These are phyloP conservation scores for Platypus cylindrus DNA, from an alignment of 2,888 invertebrate genomes.

Conservation along the genomic window DNA sequence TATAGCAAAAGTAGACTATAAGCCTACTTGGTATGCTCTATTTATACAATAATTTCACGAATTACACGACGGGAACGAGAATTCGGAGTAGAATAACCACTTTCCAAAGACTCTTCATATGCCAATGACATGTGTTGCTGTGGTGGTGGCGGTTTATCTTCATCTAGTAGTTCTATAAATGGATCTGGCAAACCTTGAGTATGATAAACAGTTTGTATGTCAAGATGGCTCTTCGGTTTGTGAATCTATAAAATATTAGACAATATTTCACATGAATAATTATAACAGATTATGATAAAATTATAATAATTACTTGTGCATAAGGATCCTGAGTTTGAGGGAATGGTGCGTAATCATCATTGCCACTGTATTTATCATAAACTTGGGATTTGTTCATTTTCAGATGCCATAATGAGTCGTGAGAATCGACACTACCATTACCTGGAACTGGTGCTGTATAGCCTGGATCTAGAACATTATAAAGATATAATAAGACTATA, in stretches of 20 bases:
- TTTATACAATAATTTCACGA: conserved; percentile 84
- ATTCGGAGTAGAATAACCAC: conserved; percentile 89
- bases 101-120: conserved; percentile 87
- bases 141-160: conserved; percentile 59
- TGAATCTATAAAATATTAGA: conserved; percentile 43
- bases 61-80: conserved; percentile 85
- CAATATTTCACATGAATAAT: no score
- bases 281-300: neutral
- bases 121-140: conserved; percentile 70
- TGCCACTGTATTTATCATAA: conserved; percentile 71
- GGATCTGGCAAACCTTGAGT: conserved; percentile 85
- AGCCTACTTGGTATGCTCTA: neutral
- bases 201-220: conserved; percentile 69
- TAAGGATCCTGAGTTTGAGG: conserved; percentile 44
- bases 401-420: conserved; percentile 89
- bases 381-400: conserved; percentile 53
- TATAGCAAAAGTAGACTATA: neutral
- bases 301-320: conserved; percentile 11
- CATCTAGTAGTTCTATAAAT: conserved; percentile 68
- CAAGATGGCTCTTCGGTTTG: conserved; percentile 83
- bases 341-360: conserved; percentile 76
- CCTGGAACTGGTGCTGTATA: conserved; percentile 14
- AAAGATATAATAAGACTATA: no score
- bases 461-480: conserved; percentile 12
- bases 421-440: conserved; percentile 81